Conservation (phyloP, 2,113 vertebrate species). For the Poeciliopsis prolifica region DNA sequence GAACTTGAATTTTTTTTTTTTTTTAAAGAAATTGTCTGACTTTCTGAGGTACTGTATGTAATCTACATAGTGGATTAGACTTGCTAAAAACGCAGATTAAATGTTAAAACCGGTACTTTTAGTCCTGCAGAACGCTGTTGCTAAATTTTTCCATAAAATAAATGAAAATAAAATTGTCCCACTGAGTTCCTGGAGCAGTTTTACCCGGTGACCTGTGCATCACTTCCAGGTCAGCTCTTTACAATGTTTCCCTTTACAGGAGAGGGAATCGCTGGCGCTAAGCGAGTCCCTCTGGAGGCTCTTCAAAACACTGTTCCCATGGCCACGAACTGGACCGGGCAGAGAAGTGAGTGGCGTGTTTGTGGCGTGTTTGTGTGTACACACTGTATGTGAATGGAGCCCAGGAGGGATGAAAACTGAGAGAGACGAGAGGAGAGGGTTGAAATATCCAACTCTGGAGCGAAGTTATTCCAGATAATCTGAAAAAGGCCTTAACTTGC, state of each 20-base stretch:
- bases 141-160: too few species aligned
- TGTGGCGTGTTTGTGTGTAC: conserved; percentile 2
- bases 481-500: conserved; percentile 6
- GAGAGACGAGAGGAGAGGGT: conserved; percentile 22
- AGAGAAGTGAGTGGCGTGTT: conserved; percentile 36
- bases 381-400: conserved; percentile 6
- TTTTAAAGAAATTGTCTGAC: too few species aligned
- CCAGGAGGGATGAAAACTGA: conserved; percentile 9
- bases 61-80: too few species aligned
- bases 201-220: conserved; percentile 45
- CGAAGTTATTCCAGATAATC: background rate
- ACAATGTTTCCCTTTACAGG: conserved; percentile 50
- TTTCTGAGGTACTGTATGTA: too few species aligned
- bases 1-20: too few species aligned
- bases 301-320: conserved; percentile 72
- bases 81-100: too few species aligned
- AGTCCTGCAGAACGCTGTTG: too few species aligned
- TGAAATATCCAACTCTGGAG: conserved; percentile 4
- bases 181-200: background rate
- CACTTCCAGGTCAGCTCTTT: conserved; percentile 62
- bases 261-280: conserved; percentile 50
- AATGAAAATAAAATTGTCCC: too few species aligned
- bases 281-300: conserved; percentile 56
- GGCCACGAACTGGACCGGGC: conserved; percentile 64
- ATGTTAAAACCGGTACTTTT: too few species aligned